Evolutionary conservation across 2,797 vertebrate species (phyloP), one percentile per base, ranked within the genome.

Genomic region (Harpagifer antarcticus): DNA sequence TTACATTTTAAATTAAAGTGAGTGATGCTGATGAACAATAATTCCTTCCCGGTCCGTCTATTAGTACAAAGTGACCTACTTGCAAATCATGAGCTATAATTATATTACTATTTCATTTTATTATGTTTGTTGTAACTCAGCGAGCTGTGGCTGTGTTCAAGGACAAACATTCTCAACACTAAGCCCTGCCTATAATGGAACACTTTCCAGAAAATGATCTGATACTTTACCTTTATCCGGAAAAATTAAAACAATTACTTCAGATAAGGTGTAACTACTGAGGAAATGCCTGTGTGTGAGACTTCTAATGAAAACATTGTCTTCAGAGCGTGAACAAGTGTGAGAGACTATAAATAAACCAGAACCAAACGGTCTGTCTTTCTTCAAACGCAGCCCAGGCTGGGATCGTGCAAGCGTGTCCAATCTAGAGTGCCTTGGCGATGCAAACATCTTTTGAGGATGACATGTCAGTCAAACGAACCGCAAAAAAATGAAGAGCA

Each of bases 381-480:
- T 78, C 84, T 78, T 85, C 83, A 88, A 88, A 89, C 74, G 54
- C 65, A 76, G 54, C 75, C 20, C 56, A 9, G 74, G 68, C 73
- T 80, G 79, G 49, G 82, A 80, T 83, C 62, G 42, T 0, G 44
- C 76, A 60, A 89, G 92, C 86, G 80, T 91, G 87, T 91, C 90
- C 89, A 90, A 93, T 91, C 85, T 89, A 54, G 78, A 87, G 73
- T 60, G 76, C 68, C 76, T 69, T 3, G 77, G 79, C 62, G 74
- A 91, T 72, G 78, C 87, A 78, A 88, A 86, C 86, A 86, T 90
- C 88, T 89, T 90, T 81, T 87, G 82, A 89, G 85, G 84, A 88
- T 81, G 86, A 90, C 80, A 66, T 78, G 90, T 89, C 91, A 93
- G 85, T 93, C 92, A 93, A 86, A 88, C 45, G 31, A 86, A 82